Base-by-base conservation (phyloP, 2,113 vertebrate genomes). In the Accipiter virgatus region DNA sequence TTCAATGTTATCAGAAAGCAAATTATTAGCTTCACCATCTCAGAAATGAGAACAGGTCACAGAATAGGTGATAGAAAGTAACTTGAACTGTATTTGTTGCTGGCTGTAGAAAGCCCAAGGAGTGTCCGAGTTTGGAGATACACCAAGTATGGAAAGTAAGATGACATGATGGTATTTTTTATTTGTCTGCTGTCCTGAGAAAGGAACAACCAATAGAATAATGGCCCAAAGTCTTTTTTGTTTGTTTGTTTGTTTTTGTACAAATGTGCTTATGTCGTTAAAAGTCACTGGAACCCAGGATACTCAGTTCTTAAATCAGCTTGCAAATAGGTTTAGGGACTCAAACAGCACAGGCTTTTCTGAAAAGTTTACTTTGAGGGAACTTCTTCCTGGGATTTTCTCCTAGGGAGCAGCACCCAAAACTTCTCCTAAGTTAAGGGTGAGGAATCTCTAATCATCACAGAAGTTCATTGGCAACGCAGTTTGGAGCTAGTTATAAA, bases 401-500 rank as follows among this genome's bases (percentile, higher is more conserved):
- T 62, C 11, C 23, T 5, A 50, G 19, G 53, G 13, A 89, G 1
- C 16, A 73, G 17, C 4, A 29, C 50, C 21, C 13, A 20, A 62
- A 85, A 77, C 21, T 45, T 81, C 21, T 79, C 10, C 4, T 7
- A 58, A 89, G 26, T 50, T 70, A 72, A 82, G 71, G 6, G 5
- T 19, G 47, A 85, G 70, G 31, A 92, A 67, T 73, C 29, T 56
- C 32, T 47, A 56, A 1, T 38, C 86, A 45, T 56, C 34, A 36
- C 47, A 66, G 73, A 78, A 89, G 26, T 62, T 93, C 61, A 48
- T 2, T 82, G 68, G 40, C 80, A 87, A 23, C 13, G 9, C 20
- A 71, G 31, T 91, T 88, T 83, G 79, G 81, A 91, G 81, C n/a
- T 38, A 55, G 93, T 74, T 93, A 80, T 96, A 90, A 94, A 96